A percentile compares a stretch with the other conserved stretches of the same genome.
phyloP scores from a whole-genome alignment of 2,888 invertebrate genomes.

The Pandemis cinnamomeana region DNA sequence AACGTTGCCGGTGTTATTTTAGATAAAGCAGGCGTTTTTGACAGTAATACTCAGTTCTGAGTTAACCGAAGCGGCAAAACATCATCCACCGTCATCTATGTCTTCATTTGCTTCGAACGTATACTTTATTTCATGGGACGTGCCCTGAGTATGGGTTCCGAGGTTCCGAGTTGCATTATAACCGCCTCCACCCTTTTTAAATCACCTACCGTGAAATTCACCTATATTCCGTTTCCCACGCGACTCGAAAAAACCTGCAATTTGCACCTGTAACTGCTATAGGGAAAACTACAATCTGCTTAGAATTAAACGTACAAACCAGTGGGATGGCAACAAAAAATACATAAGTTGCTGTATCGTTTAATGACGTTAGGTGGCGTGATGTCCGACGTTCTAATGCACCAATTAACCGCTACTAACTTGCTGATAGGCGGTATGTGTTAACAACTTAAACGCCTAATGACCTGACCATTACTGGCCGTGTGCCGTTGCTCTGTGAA shows the following conservation, averaged over 20 bases:
- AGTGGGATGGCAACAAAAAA: constrained; percentile 49
- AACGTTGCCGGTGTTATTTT: background rate
- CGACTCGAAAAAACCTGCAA: constrained; percentile 11
- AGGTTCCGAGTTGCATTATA: constrained; percentile 24
- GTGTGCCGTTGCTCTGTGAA: background rate
- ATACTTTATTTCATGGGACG: constrained; percentile 15
- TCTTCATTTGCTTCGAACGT: constrained; percentile 10
- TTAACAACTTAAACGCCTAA: constrained; percentile 13
- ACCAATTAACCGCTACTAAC: constrained; percentile 45
- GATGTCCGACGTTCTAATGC: constrained; percentile 52
- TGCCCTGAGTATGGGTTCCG: constrained; percentile 20
- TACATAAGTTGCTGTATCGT: constrained; percentile 40
- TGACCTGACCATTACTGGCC: constrained; percentile 12
- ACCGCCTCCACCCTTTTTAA: background rate
- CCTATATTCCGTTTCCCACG: constrained; percentile 33
- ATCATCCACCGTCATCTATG: constrained; percentile 7
- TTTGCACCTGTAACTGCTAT: constrained; percentile 29
- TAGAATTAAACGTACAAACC: constrained; percentile 56
- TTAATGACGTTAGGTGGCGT: constrained; percentile 60
- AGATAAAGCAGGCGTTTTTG: background rate
- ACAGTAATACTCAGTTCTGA: background rate
- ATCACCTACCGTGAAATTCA: constrained; percentile 30
- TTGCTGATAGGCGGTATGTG: constrained; percentile 11
- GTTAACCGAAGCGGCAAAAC: constrained; percentile 17
- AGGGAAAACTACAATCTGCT: constrained; percentile 50